A percentile compares a stretch with the other conserved stretches of the same genome.
Conservation (phyloP, 2,888 invertebrate genomes). For the Aspidiotus rigidus region DNA sequence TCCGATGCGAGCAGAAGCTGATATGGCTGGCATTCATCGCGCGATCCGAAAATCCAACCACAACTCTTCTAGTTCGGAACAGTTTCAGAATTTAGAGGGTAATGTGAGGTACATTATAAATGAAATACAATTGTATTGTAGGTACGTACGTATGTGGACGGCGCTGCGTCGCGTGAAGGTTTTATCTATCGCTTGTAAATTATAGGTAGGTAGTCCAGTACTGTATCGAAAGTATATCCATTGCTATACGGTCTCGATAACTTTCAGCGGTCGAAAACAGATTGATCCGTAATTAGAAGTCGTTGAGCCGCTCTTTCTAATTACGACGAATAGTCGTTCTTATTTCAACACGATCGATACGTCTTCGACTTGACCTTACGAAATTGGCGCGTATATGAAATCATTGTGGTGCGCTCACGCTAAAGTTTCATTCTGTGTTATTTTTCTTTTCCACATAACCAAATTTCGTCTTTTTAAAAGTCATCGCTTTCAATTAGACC, state of each 20-base stretch:
- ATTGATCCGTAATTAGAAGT: constrained; percentile 4
- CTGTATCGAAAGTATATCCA: constrained; percentile 19
- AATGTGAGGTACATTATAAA: no score
- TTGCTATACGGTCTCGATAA: neutral
- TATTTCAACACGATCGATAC: neutral
- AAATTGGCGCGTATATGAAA: no score
- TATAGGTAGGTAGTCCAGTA: neutral
- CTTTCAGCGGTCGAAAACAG: neutral
- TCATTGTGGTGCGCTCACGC: neutral
- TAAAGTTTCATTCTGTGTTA: neutral
- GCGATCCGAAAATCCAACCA: no score
- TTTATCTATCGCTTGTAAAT: no score
- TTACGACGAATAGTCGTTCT: neutral
- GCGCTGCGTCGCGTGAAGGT: no score
- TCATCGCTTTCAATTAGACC: neutral
- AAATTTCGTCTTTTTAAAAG: neutral
- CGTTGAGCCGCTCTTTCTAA: neutral
- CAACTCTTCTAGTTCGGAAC: no score
- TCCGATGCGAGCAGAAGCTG: no score
- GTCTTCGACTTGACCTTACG: no score
- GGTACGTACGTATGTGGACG: no score
- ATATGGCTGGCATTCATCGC: no score
- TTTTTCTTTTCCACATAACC: neutral
- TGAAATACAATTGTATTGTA: no score
- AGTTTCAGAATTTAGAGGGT: no score